Evolutionary conservation across 2,888 invertebrate genomes (phyloP).

Genomic region (Oxycera nigricornis): DNA sequence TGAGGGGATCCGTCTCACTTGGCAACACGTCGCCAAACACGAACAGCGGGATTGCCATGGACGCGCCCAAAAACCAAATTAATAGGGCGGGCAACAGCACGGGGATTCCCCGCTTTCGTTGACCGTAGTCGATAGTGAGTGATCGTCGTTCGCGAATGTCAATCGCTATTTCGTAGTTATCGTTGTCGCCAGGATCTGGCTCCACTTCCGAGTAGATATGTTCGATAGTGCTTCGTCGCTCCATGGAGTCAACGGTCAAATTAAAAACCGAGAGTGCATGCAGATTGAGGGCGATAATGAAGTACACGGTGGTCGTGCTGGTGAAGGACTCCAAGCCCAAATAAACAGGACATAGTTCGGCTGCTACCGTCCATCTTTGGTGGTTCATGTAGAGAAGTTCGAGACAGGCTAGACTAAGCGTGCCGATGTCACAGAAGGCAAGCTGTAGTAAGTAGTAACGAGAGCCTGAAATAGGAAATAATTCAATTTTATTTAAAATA

Average conservation of each 20-base stretch:
- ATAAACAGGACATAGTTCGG: conserved; percentile 64
- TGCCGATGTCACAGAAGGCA: conserved; percentile 63
- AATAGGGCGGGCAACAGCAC: conserved; percentile 66
- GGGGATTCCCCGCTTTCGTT: conserved; percentile 62
- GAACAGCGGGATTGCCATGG: conserved; percentile 65
- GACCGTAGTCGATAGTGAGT: conserved; percentile 66
- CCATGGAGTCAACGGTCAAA: conserved; percentile 44
- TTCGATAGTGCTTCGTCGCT: conserved; percentile 29
- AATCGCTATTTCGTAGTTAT: conserved; percentile 49
- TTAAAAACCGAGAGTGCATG: conserved; percentile 65
- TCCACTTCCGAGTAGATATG: conserved; percentile 40
- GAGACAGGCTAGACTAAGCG: conserved; percentile 62
- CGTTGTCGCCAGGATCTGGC: conserved; percentile 39
- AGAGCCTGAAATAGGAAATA: conserved; percentile 66
- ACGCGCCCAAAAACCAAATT: conserved; percentile 67
- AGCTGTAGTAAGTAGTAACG: conserved; percentile 66
- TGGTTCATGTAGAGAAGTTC: conserved; percentile 66
- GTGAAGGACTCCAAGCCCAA: conserved; percentile 66
- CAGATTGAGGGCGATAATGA: conserved; percentile 66
- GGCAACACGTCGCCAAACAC: conserved; percentile 46
- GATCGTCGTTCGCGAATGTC: conserved; percentile 57
- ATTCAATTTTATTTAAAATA: too few species aligned
- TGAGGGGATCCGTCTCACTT: conserved; percentile 40
- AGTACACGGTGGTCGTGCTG: conserved; percentile 66
- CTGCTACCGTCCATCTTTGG: conserved; percentile 65